Conservation (phyloP, 1,140 invertebrate genomes). For the Temnothorax longispinosus region DNA sequence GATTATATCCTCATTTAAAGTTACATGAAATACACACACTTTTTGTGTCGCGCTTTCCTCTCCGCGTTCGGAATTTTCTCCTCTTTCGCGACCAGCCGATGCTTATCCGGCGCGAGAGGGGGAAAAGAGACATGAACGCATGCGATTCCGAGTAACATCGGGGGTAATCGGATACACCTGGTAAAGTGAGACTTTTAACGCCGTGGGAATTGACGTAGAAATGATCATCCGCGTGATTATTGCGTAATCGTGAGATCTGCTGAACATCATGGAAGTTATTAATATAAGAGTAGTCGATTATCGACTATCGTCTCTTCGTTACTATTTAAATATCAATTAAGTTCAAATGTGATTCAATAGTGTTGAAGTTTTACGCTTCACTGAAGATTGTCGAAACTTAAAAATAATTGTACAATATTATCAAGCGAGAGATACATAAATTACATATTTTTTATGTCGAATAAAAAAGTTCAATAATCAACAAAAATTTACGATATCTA, state of each 20-base stretch:
- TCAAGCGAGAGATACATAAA: neutral
- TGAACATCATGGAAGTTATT: constrained; percentile 30
- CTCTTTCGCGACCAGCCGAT: constrained; percentile 23
- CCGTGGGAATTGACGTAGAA: constrained; percentile 15
- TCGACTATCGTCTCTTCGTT: neutral
- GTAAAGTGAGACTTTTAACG: constrained; percentile 48
- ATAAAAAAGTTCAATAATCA: neutral
- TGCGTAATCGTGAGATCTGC: neutral
- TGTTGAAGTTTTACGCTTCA: neutral
- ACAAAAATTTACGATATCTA: neutral
- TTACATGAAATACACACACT: constrained; percentile 50
- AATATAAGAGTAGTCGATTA: constrained; percentile 17
- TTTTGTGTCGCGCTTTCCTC: constrained; percentile 30
- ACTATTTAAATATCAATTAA: neutral
- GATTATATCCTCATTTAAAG: constrained; percentile 61
- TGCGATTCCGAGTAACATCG: constrained; percentile 11
- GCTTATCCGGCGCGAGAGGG: constrained; percentile 23
- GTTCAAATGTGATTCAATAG: neutral
- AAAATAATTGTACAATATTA: neutral
- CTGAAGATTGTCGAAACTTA: neutral
- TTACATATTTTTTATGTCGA: neutral
- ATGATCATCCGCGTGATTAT: constrained; percentile 34
- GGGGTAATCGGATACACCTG: constrained; percentile 46
- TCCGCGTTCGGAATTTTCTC: neutral
- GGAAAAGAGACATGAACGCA: constrained; percentile 15